Evolutionary conservation across 2,797 vertebrate species (phyloP).

Genomic region (Cichlasoma orientale): DNA sequence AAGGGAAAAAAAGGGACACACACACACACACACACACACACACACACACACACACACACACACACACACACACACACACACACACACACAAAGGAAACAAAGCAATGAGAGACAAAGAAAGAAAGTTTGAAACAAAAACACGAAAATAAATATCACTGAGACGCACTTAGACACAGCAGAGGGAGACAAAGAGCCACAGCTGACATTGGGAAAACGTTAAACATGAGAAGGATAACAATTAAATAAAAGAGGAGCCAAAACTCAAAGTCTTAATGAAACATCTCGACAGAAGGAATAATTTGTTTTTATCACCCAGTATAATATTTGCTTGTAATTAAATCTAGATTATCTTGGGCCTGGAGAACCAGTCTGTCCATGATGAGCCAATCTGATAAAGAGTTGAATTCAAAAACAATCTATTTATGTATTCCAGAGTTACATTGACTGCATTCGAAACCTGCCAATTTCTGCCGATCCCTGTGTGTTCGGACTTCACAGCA

Average conservation of each 20-base stretch:
- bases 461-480: constrained; percentile 88
- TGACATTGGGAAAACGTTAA: background rate
- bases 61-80: background rate
- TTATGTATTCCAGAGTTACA: constrained; percentile 81
- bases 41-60: too few species aligned
- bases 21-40: too few species aligned
- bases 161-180: background rate
- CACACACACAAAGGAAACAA: background rate
- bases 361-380: background rate
- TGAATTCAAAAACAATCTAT: background rate
- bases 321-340: constrained; percentile 1
- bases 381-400: background rate
- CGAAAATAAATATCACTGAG: background rate
- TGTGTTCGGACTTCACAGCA: constrained; percentile 93
- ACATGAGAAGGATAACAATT: background rate
- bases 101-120: background rate
- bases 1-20: background rate
- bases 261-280: background rate
- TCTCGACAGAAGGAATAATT: background rate
- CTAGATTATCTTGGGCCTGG: background rate
- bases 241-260: background rate
- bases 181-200: background rate
- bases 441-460: constrained; percentile 86
- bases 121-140: background rate
- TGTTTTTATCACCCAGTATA: constrained; percentile 7